Evolutionary conservation across 1,140 invertebrate species (phyloP), one percentile per base, ranked within the genome.

Genomic region (Pantala flavescens): DNA sequence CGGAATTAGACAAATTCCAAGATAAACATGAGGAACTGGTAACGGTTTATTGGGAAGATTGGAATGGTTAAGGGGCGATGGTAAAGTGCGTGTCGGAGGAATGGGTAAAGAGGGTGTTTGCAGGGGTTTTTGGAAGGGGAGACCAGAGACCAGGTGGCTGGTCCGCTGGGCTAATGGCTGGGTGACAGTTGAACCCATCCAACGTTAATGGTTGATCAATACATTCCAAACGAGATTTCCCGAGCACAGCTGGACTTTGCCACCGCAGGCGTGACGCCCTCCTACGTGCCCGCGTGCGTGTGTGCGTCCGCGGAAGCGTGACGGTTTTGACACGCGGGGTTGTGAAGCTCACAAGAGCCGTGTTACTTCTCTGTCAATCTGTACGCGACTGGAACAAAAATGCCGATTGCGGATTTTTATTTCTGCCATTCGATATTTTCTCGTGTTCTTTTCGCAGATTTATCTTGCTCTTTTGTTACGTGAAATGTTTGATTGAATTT

Each of bases 1-100:
- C 49, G 49, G 49, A 63, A 63, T 63, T 63, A 63, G 49, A 63
- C 49, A 63, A 63, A 63, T 63, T 63, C 49, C 49, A 63, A 63
- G 49, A 63, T 63, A 63, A 63, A 63, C 49, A 63, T 63, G 49
- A 63, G 49, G 12, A 63, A 63, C 49, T 36, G 28, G 49, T 63
- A 63, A 63, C 49, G 49, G 49, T 63, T 63, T 63, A 63, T 63
- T 63, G 49, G 49, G 49, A 63, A 63, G 49, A 63, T 63, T 63
- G 49, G 12, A 63, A 63, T 63, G 49, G 49, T 21, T 3, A 21
- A 12, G 49, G n/a, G 12, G 14, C 5, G 49, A 63, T 63, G 49
- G 1, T 63, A 63, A 63, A 63, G 49, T 63, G 49, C 49, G 49
- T 21, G 16, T 12, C n/a, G 49, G 49, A 36, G 28, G 49, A 12